Evolutionary conservation across 2,113 vertebrate species (phyloP), one percentile per base, ranked within the genome.

Genomic region (Phoxinus phoxinus): DNA sequence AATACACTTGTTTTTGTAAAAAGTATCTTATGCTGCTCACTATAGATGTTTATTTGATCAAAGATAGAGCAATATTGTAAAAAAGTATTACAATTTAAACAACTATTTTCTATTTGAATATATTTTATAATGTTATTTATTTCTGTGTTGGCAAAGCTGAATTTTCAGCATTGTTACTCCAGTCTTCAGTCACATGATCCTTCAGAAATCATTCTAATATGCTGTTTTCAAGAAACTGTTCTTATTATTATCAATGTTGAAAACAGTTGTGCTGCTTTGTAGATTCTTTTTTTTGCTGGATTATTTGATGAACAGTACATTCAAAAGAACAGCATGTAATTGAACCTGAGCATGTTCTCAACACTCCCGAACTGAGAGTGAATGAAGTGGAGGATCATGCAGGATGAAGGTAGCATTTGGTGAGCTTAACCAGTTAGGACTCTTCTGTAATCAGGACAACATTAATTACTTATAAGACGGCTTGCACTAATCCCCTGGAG

Each of bases 381-480:
- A 84, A 27, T 84, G 61, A 88, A 75, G 61, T 84, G 63, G 37
- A 84, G 48, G 46, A 73, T 76, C 71, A 48, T 84, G 44, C 37
- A 78, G 71, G 53, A 69, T 44, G 56, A 69, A 53, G 76, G 27
- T 74, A 76, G 71, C 44, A 9, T 37, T 56, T 41, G 86, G 61
- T 32, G 48, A 30, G 80, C 65, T 90, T 41, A 89, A 69, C 85
- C 76, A 88, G 65, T 86, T 87, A 86, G 69, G 37, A 72, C 48
- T 84, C 17, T 19, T 21, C 79, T 58, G 63, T 89, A 86, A 90
- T 90, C 86, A 89, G 86, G 84, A 65, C 80, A 89, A 84, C 81
- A 83, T 89, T 87, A 88, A 90, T 91, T 88, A 89, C 87, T 78
- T 84, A 72, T 46, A 78, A 88, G 86, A 75, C 25, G 27, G 75